Base-by-base conservation (phyloP, 2,797 vertebrate genomes). In the Pelochelys cantorii region DNA sequence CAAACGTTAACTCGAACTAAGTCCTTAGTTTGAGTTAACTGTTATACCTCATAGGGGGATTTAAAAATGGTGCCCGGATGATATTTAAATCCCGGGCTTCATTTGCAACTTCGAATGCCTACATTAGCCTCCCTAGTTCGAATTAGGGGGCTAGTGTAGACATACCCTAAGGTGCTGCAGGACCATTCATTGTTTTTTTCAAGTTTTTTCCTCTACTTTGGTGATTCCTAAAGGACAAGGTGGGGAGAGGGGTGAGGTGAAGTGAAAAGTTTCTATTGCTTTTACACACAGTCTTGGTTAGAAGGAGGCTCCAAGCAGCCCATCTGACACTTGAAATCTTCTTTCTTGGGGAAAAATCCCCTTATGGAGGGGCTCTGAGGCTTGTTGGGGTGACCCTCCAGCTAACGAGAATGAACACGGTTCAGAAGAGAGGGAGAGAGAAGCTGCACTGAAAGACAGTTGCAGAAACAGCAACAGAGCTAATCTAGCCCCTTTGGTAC, bases 161-260 rank as follows among this genome's bases (percentile, higher is more conserved):
- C n/a, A n/a, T n/a, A n/a, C n/a, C 42, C 42, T 42, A 42, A 48
- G 42, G 42, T 48, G 42, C 42, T 48, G 42, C 42, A 48, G 42
- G 42, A 48, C 42, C 42, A 48, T 48, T 48, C 42, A 48, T 48
- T 48, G 42, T 48, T 48, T 48, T 48, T 48, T 48, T 8, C n/a
- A 48, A 48, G 42, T 48, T 48, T 48, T 48, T 48, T 4, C 82
- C 89, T 37, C 88, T 68, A 27, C 31, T 83, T 60, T 68, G 79
- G 77, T 85, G n/a, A 9, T 37, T 74, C 54, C 89, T 89, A 84
- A 92, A 89, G 88, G 85, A 84, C 88, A 90, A 57, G 57, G 23
- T 11, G 8, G 5, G 71, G 10, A 65, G 1, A 88, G 2, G 74
- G 27, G 53, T 42, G 4, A 71, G 62, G 83, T 83, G 55, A 79